Evolutionary conservation across 2,113 vertebrate species (phyloP).

Genomic region (Bostrychus sinensis): DNA sequence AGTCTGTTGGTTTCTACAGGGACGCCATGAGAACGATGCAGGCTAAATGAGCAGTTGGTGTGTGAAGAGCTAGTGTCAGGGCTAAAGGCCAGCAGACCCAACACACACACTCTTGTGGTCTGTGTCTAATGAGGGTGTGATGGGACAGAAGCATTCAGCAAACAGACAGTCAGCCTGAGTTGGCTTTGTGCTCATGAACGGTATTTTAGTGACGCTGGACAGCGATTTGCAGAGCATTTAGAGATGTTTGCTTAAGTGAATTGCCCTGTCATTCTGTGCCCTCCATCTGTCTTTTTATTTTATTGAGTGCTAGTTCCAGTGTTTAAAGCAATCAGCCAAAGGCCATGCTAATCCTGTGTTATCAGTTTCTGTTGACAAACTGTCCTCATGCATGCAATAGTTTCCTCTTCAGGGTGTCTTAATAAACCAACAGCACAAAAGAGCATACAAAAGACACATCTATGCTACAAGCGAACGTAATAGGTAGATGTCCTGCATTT

Average conservation of each 20-base stretch:
- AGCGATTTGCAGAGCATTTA: constrained; percentile 27
- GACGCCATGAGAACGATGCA: constrained; percentile 52
- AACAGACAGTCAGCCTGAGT: constrained; percentile 32
- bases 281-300: constrained; percentile 37
- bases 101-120: constrained; percentile 39
- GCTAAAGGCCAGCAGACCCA: constrained; percentile 54
- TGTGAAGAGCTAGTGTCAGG: constrained; percentile 37
- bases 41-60: constrained; percentile 57
- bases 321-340: background rate
- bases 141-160: constrained; percentile 34
- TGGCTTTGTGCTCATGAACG: constrained; percentile 23
- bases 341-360: background rate
- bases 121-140: constrained; percentile 70
- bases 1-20: constrained; percentile 38
- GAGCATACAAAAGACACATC: constrained; percentile 7
- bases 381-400: background rate
- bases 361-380: background rate
- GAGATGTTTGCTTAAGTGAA: constrained; percentile 31
- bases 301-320: constrained; percentile 9
- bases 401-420: constrained; percentile 5
- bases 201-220: constrained; percentile 22
- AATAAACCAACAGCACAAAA: background rate
- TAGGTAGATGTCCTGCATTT: constrained; percentile 51
- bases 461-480: no score
- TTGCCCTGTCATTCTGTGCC: background rate